These are phyloP conservation scores for Magallana angulata DNA, from an alignment of 1,140 invertebrate genomes.

Conservation along the genomic window DNA sequence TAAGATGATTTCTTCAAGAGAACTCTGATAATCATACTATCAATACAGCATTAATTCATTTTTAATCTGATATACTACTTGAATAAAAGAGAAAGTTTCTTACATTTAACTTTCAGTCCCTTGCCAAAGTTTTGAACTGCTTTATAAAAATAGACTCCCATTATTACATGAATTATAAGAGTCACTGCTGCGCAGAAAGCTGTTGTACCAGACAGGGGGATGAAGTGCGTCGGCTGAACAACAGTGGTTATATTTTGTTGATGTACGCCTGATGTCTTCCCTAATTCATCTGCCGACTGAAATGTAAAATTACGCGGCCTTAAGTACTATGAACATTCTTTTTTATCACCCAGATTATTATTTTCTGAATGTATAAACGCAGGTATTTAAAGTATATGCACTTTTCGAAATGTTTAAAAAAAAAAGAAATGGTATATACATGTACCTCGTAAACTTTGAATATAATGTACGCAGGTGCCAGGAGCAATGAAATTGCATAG, in stretches of 20 bases:
- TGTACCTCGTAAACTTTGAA: conserved; percentile 61
- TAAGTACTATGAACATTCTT: too few species aligned
- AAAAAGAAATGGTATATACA: too few species aligned
- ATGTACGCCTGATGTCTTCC: not conserved
- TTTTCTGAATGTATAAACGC: too few species aligned
- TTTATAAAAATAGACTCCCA: conserved; percentile 50
- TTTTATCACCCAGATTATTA: too few species aligned
- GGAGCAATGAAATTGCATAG: conserved; percentile 45
- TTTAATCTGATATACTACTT: too few species aligned
- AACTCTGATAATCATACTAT: too few species aligned
- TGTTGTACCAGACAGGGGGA: conserved; percentile 43
- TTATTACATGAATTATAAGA: conserved; percentile 42
- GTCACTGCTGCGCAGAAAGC: conserved; percentile 51
- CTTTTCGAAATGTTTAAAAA: too few species aligned
- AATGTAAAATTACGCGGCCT: conserved; percentile 26
- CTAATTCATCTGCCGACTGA: conserved; percentile 52
- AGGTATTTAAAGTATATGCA: too few species aligned
- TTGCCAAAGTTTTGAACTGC: conserved; percentile 60
- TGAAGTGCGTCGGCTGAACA: not conserved
- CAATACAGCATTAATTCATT: not conserved
- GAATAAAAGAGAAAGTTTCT: too few species aligned
- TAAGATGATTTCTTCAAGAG: too few species aligned
- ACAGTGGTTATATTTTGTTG: not conserved
- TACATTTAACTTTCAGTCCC: conserved; percentile 64
- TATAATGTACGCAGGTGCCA: conserved; percentile 53